Evolutionary conservation across 23 tunicate species (phyloP), one percentile per base, ranked within the genome.

Genomic region (Styela plicata): DNA sequence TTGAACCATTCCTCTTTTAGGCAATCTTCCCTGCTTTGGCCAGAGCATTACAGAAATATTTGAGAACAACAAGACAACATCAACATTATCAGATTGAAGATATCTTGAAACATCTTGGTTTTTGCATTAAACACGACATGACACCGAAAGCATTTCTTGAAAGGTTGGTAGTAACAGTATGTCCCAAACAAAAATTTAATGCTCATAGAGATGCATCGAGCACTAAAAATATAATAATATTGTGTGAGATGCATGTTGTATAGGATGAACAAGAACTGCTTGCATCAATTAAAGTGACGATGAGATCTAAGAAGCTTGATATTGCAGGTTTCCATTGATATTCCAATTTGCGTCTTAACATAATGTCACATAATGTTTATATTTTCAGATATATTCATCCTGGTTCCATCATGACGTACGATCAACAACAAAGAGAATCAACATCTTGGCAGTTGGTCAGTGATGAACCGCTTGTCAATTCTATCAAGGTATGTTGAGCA

Each of bases 21-120:
- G 95, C 87, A 3, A 88, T 95, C 10, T 95, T 95, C 74, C 99
- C 99, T 19, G 95, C 99, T 2, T 74, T 95, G 20, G 99, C 99
- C 16, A 83, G 99, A 53, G 84, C 99, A 16, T 52, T 95, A 44
- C 99, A 95, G 76, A 95, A 95, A 78, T 95, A 90, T 62, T 87
- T 95, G 23, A 89, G 99, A 63, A 95, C 99, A 7, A 95, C 99
- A 18, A 66, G 99, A 27, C 99, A 95, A 70, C 95, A 95, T 74
- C 99, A 87, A 35, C 99, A 95, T 76, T 95, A 95, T 65, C 74
- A 86, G 30, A 84, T 95, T 28, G 96, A 84, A n/a, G 90, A 91
- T 52, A 95, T 95, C 69, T 80, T 89, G 30, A 70, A 95, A 44
- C 99, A 95, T 86, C 84, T 95, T 21, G 79, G 92, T 25, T 91